Evolutionary conservation across 2,888 invertebrate genomes (phyloP).

Genomic region (Tenthredo notha): DNA sequence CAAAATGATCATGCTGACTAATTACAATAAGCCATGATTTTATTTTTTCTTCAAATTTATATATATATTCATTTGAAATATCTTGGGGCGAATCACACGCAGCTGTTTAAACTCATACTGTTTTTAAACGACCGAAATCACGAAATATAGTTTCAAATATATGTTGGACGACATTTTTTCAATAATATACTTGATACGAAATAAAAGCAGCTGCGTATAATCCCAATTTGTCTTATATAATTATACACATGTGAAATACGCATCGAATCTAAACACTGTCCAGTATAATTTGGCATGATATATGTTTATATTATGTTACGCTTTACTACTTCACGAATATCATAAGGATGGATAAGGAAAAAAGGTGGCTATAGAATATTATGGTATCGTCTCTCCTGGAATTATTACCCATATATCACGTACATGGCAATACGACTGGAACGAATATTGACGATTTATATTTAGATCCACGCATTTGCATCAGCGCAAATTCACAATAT

Average conservation of each 20-base stretch:
- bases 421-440: constrained; percentile 14
- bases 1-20: neutral
- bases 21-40: neutral
- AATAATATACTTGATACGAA: neutral
- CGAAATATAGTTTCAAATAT: neutral
- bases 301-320: neutral
- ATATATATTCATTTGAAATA: neutral
- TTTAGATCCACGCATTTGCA: neutral
- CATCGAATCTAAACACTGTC: constrained; percentile 35
- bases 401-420: neutral
- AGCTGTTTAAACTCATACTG: neutral
- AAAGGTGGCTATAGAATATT: constrained; percentile 1
- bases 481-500: neutral
- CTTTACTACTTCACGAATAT: neutral
- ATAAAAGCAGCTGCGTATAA: neutral
- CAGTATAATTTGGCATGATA: constrained; percentile 18
- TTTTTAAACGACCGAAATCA: neutral
- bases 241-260: constrained; percentile 15
- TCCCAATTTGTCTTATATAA: neutral
- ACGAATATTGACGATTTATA: constrained; percentile 21
- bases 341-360: neutral
- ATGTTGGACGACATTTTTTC: neutral
- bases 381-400: neutral
- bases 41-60: neutral
- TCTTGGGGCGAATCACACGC: neutral